Conservation (phyloP, 2,888 invertebrate species). For the Arctia plantaginis region DNA sequence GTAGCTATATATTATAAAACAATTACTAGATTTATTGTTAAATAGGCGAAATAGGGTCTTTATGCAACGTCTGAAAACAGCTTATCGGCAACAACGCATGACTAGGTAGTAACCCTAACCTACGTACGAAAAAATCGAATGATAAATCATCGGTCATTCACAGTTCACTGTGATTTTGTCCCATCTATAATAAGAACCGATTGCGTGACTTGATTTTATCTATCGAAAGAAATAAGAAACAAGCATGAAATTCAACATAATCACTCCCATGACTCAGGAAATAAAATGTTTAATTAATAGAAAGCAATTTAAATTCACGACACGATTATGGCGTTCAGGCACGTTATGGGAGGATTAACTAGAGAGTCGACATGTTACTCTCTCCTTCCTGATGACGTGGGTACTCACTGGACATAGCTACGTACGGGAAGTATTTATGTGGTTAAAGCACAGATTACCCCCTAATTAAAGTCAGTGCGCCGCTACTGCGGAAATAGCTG, state of each 20-base stretch:
- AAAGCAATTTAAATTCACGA: not conserved
- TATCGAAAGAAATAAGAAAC: not conserved
- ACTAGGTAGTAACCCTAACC: no score
- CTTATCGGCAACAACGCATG: no score
- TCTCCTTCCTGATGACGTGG: not conserved
- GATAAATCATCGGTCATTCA: no score
- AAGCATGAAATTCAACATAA: not conserved
- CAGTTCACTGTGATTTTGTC: no score
- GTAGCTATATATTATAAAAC: no score
- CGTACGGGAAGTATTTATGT: not conserved
- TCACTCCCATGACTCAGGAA: not conserved
- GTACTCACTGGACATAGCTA: not conserved
- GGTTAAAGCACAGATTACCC: no score
- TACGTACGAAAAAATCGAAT: no score
- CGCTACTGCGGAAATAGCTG: not conserved
- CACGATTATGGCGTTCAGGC: not conserved
- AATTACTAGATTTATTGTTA: no score
- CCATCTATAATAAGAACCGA: no score
- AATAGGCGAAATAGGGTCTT: no score
- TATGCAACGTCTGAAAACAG: no score
- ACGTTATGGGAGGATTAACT: not conserved
- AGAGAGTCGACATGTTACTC: not conserved
- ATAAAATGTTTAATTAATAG: slow-evolving; percentile 5
- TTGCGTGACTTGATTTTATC: not conserved
- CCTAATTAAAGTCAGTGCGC: no score